Conservation (phyloP, 2,113 vertebrate species). For the Cephalopterus ornatus region DNA sequence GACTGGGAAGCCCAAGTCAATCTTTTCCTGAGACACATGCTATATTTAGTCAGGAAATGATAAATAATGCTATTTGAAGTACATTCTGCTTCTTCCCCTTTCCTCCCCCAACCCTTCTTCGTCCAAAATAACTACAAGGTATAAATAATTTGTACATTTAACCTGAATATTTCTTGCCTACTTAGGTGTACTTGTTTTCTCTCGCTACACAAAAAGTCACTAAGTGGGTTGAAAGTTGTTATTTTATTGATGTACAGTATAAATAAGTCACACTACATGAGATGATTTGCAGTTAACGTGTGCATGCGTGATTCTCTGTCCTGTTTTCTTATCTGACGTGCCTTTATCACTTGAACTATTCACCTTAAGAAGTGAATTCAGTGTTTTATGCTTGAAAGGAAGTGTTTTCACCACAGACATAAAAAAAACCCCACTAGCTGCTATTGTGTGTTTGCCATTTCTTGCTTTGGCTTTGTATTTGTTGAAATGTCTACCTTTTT, state of each 20-base stretch:
- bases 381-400: constrained; percentile 6
- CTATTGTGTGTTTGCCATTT: background rate
- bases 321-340: background rate
- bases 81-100: constrained; percentile 14
- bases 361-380: constrained; percentile 18
- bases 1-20: constrained; percentile 52
- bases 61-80: constrained; percentile 65
- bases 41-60: constrained; percentile 63
- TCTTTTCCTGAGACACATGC: constrained; percentile 39
- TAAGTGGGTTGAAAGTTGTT: constrained; percentile 48
- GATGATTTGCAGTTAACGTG: background rate
- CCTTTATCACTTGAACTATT: constrained; percentile 49
- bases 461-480: background rate
- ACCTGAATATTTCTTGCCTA: constrained; percentile 36
- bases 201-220: background rate
- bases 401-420: background rate
- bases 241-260: constrained; percentile 54
- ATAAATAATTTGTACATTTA: constrained; percentile 55
- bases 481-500: background rate
- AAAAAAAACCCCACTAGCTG: background rate
- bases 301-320: background rate
- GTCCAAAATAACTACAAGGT: constrained; percentile 27
- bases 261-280: constrained; percentile 46
- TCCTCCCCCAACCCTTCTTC: constrained; percentile 2
- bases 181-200: background rate